These are phyloP conservation scores for Cheilinus undulatus DNA, from an alignment of 2,113 vertebrate species.

Conservation along the genomic window DNA sequence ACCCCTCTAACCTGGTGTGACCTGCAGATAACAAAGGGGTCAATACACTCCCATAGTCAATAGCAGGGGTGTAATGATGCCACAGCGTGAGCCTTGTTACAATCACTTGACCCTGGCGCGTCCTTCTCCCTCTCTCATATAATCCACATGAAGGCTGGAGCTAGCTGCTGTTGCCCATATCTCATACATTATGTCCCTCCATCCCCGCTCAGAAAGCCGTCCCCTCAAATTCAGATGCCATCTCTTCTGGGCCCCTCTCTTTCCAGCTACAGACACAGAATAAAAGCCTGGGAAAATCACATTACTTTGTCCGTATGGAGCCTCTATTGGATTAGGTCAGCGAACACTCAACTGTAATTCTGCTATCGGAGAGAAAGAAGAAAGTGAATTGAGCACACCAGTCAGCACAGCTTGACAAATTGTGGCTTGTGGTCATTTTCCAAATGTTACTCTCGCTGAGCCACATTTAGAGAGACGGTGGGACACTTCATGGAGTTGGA, in stretches of 20 bases:
- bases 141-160: conserved; percentile 18
- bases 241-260: conserved; percentile 68
- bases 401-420: conserved; percentile 72
- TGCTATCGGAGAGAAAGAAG: conserved; percentile 70
- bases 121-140: conserved; percentile 21
- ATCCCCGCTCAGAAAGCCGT: conserved; percentile 36
- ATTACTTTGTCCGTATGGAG: conserved; percentile 76
- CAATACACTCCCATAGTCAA: conserved; percentile 33
- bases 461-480: conserved; percentile 44
- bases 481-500: conserved; percentile 49
- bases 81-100: conserved; percentile 31
- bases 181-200: conserved; percentile 59
- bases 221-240: conserved; percentile 68
- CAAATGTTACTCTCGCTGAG: conserved; percentile 64
- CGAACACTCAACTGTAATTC: conserved; percentile 79
- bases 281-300: conserved; percentile 80
- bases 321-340: conserved; percentile 79
- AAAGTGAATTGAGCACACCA: conserved; percentile 70
- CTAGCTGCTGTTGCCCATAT: conserved; percentile 36
- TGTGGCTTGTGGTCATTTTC: conserved; percentile 75
- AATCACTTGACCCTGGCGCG: conserved; percentile 52
- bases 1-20: conserved; percentile 30
- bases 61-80: conserved; percentile 17
- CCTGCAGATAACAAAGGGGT: conserved; percentile 14
- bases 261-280: conserved; percentile 78